Evolutionary conservation across 2,888 invertebrate species (phyloP).

Genomic region (Luperina testacea): DNA sequence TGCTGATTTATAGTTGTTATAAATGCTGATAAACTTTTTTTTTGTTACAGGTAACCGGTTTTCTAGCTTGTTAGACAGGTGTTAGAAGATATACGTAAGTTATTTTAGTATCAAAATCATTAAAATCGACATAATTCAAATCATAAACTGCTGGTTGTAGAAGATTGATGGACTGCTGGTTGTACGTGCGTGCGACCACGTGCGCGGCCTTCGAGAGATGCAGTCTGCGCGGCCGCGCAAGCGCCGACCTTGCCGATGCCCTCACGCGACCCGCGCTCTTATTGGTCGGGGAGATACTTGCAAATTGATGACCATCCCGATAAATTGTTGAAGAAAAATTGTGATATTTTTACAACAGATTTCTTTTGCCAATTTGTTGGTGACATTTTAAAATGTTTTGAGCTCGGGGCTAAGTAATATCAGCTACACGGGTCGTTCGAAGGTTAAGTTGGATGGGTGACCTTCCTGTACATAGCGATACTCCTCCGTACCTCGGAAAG

Average conservation of each 20-base stretch:
- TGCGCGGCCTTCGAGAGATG: slow-evolving; percentile 64
- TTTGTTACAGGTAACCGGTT: slow-evolving; percentile 61
- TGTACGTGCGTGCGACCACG: slow-evolving; percentile 63
- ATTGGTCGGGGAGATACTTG: slow-evolving; percentile 51
- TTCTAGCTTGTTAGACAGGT: slow-evolving; percentile 20
- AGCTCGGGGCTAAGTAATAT: not conserved
- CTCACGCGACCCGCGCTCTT: slow-evolving; percentile 56
- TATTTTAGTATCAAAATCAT: not conserved
- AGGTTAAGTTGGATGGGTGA: not conserved
- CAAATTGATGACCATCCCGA: slow-evolving; percentile 41
- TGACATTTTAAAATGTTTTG: slow-evolving; percentile 9
- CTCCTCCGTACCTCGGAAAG: not conserved
- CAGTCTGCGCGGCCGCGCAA: slow-evolving; percentile 63
- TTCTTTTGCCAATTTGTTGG: not conserved
- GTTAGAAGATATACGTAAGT: slow-evolving; percentile 36
- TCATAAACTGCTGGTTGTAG: too few species aligned
- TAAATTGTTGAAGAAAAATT: slow-evolving; percentile 21
- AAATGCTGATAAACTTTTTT: slow-evolving; percentile 43
- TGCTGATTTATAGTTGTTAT: slow-evolving; percentile 38
- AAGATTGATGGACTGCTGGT: too few species aligned
- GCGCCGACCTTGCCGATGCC: slow-evolving; percentile 65
- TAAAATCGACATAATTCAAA: too few species aligned
- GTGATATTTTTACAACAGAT: slow-evolving; percentile 20
- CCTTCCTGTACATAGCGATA: not conserved
- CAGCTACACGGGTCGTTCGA: not conserved